phyloP scores from a whole-genome alignment of 2,797 vertebrate genomes.

The Clarias laeviceps region DNA sequence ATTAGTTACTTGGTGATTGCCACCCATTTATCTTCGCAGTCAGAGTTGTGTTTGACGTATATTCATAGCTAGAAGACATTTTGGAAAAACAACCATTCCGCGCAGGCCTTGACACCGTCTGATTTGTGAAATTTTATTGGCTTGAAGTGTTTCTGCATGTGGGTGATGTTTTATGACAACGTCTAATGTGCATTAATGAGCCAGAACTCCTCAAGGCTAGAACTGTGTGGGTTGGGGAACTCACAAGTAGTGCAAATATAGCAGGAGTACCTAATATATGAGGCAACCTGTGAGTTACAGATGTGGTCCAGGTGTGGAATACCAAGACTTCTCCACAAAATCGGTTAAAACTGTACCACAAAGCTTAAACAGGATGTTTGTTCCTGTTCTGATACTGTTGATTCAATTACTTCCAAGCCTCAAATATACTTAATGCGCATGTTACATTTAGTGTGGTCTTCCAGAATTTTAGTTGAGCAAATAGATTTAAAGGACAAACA shows the following conservation, averaged over 20 bases:
- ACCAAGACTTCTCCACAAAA: background rate
- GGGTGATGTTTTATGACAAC: background rate
- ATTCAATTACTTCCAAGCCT: background rate
- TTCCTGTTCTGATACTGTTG: background rate
- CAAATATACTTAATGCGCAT: background rate
- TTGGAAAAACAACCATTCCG: background rate
- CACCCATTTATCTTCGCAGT: background rate
- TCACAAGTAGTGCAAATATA: background rate
- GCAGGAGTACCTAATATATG: background rate
- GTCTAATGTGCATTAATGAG: slow-evolving; percentile 23
- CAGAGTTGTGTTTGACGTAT: background rate
- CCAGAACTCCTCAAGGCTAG: background rate
- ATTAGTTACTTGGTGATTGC: background rate
- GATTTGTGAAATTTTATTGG: slow-evolving; percentile 12
- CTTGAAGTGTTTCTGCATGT: background rate
- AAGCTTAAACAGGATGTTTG: background rate
- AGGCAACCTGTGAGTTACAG: background rate
- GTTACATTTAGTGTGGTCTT: background rate
- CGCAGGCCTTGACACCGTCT: background rate
- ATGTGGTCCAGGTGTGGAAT: slow-evolving; percentile 18
- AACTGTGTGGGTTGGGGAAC: background rate
- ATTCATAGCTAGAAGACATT: background rate
- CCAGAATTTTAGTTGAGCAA: background rate
- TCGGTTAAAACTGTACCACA: background rate
- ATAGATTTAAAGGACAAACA: background rate